Evolutionary conservation across 1,140 invertebrate genomes (phyloP), one percentile per base, ranked within the genome.

Genomic region (Drosophila biarmipes): DNA sequence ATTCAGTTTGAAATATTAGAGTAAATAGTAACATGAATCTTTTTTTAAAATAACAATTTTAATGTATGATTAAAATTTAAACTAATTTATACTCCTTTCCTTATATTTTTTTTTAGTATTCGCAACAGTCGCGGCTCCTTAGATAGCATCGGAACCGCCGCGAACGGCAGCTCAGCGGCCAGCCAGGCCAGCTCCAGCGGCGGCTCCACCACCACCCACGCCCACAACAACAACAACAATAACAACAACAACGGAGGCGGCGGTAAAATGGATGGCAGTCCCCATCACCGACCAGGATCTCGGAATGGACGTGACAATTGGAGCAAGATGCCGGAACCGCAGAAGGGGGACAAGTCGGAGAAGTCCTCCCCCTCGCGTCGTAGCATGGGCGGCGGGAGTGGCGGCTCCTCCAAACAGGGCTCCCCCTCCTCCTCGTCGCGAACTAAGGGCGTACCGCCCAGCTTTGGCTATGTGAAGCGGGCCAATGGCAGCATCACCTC

Each of bases 391-490:
- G 62, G 86, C 79, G 79, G 58, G 14, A 89, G 81, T 61, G 93
- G 93, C 40, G 92, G 91, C 21, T 93, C 93, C 46, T 92, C 93
- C n/a, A 91, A 91, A 49, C 89, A 90, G 63, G 91, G 92, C 49
- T 91, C 92, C 17, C 92, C 94, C 11, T 93, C 93, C 38, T 93
- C 93, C 52, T 76, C 78, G 12, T 89, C 82, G 11, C 94, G 95
- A 77, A 94, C 94, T 5, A 93, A 94, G 69, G 95, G 96, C 27
- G 95, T 96, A 1, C 95, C 96, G 7, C 95, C 96, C 64, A 96
- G 94, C 91, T 97, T 97, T 84, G 96, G 96, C 29, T 97, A 96
- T 85, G 95, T 96, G n/a, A 97, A 97, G 85, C 93, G 96, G 68
- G 94, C 95, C 72, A 95, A 95, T 67, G 95, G 95, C 31, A 90